Percentiles rank a stretch among this genome's conserved stretches.
Evolutionary conservation across 2,888 invertebrate genomes (phyloP).

Genomic region (Acanthosepion esculentum): DNA sequence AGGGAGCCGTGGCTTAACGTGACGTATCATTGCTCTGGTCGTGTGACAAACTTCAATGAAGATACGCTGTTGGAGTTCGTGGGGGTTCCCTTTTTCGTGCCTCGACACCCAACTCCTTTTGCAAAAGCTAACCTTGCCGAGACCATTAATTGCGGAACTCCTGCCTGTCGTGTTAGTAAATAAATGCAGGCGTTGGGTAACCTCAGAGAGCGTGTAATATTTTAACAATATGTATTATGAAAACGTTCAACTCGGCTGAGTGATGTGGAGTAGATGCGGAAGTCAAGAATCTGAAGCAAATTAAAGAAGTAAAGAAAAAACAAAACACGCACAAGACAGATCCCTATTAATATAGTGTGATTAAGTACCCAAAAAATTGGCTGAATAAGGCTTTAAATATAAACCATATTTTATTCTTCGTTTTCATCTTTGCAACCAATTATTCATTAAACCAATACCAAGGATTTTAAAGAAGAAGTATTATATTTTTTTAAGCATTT

Average conservation of each 20-base stretch:
- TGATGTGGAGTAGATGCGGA: background rate
- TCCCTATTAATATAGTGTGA: background rate
- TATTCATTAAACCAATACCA: no score
- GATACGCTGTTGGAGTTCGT: background rate
- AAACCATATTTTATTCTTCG: no score
- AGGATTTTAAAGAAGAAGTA: no score
- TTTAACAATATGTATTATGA: background rate
- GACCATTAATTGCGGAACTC: background rate
- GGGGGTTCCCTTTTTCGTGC: background rate
- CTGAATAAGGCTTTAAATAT: no score
- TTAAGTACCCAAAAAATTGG: no score
- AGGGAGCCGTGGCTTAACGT: background rate
- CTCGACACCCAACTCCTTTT: background rate
- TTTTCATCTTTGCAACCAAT: no score
- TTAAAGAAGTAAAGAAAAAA: background rate
- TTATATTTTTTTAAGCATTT: no score
- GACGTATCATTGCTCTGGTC: background rate
- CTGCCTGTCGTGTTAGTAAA: slow-evolving; percentile 5
- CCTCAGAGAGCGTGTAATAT: slow-evolving; percentile 8
- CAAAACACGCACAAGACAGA: no score
- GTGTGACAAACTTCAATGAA: slow-evolving; percentile 11
- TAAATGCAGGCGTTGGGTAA: slow-evolving; percentile 12
- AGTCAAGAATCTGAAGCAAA: background rate
- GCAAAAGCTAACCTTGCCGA: background rate
- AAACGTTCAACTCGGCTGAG: background rate